Evolutionary conservation across 2,797 vertebrate species (phyloP).

Genomic region (Channa striata): DNA sequence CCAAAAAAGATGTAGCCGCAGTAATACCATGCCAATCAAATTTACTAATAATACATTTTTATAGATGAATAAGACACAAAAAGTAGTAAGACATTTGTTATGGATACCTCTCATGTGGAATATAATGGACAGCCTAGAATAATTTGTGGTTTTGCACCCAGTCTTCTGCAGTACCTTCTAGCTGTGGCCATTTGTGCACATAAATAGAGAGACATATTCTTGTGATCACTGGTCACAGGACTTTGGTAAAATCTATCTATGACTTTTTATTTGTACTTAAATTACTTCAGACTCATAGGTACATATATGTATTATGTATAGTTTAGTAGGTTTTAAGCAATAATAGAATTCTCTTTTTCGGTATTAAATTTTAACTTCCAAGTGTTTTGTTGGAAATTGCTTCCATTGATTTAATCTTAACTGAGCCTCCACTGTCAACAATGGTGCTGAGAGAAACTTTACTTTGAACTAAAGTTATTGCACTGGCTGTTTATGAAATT

Average conservation of each 20-base stretch:
- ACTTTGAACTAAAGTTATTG: constrained; percentile 72
- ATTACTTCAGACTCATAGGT: constrained; percentile 10
- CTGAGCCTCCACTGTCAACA: constrained; percentile 69
- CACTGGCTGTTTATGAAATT: constrained; percentile 50
- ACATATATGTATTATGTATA: neutral
- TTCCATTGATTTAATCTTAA: constrained; percentile 71
- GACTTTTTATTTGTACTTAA: constrained; percentile 3
- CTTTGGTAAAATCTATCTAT: neutral
- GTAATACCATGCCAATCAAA: neutral
- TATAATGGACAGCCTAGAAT: neutral
- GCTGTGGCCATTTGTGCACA: constrained; percentile 5
- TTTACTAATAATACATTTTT: neutral
- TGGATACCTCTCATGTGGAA: neutral
- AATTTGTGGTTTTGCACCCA: constrained; percentile 8
- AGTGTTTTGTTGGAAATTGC: constrained; percentile 58
- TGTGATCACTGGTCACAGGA: constrained; percentile 50
- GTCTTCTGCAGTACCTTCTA: neutral
- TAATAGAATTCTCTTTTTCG: constrained; percentile 10
- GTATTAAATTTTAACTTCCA: constrained; percentile 19
- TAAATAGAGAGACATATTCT: constrained; percentile 17
- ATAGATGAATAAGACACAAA: neutral
- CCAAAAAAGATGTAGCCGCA: no score
- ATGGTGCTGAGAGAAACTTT: constrained; percentile 62
- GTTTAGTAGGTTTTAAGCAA: neutral
- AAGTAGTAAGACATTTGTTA: constrained; percentile 4